phyloP scores from a whole-genome alignment of 2,888 invertebrate species.

The Apodemia hepburni region DNA sequence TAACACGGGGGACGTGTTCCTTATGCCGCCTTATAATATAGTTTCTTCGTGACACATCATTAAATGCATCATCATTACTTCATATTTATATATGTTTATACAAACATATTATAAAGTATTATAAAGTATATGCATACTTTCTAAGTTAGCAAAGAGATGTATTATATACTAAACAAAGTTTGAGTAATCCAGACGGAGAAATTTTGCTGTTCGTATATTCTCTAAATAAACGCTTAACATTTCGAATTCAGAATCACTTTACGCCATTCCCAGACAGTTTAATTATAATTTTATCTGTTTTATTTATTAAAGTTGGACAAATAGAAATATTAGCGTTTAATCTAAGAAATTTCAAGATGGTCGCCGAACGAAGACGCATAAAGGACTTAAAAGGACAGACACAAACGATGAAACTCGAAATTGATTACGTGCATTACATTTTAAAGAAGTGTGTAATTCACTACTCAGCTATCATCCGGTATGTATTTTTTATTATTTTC shows the following conservation, averaged over 20 bases:
- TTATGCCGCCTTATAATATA: too few relatives aligned
- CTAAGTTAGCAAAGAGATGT: not conserved
- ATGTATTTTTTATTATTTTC: conserved; percentile 25
- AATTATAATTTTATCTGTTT: not conserved
- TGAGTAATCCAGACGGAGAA: not conserved
- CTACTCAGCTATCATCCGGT: conserved; percentile 69
- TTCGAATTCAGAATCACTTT: too few relatives aligned
- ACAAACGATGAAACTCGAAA: conserved; percentile 33
- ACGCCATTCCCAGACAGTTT: too few relatives aligned
- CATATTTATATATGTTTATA: too few relatives aligned
- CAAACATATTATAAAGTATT: not conserved
- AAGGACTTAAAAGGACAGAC: conserved; percentile 38
- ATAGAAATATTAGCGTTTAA: conserved; percentile 69
- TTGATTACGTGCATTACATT: conserved; percentile 43
- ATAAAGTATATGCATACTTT: not conserved
- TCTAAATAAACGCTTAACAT: conserved; percentile 12
- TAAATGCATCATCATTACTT: too few relatives aligned
- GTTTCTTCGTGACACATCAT: too few relatives aligned
- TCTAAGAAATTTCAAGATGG: conserved; percentile 56
- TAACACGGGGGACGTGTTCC: too few relatives aligned
- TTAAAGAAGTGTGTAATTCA: conserved; percentile 64
- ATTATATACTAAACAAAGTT: not conserved
- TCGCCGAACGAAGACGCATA: conserved; percentile 49
- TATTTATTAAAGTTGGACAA: conserved; percentile 63
- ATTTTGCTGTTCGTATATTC: not conserved